Evolutionary conservation across 2,797 vertebrate species (phyloP).

Genomic region (Tympanoctomys barrerae): DNA sequence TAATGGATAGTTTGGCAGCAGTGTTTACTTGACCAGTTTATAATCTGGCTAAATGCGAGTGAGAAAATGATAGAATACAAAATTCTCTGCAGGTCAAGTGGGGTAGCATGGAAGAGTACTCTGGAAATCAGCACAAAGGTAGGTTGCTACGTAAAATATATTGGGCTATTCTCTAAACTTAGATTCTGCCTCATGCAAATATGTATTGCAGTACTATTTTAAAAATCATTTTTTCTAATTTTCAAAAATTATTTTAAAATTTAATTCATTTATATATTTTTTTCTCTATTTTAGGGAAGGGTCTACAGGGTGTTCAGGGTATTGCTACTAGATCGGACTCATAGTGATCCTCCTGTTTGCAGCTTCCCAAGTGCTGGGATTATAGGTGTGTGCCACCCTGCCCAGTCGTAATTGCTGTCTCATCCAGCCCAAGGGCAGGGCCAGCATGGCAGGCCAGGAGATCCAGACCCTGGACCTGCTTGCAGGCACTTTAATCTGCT

Average conservation of each 20-base stretch:
- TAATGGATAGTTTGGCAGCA: constrained; percentile 22
- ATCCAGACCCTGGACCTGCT: too few species aligned
- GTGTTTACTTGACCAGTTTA: constrained; percentile 63
- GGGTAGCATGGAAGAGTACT: background rate
- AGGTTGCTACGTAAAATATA: background rate
- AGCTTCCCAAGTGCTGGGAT: too few species aligned
- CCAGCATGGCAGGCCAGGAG: too few species aligned
- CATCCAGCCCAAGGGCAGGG: too few species aligned
- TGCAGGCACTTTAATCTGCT: too few species aligned
- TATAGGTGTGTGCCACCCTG: too few species aligned
- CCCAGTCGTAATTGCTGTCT: too few species aligned
- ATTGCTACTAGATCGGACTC: too few species aligned
- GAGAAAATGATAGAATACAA: constrained; percentile 39
- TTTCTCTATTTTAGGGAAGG: too few species aligned
- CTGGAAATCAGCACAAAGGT: background rate
- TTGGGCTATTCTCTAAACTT: background rate
- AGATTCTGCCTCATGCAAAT: background rate
- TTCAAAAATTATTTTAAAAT: background rate
- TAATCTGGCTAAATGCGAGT: constrained; percentile 44
- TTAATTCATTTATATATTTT: background rate
- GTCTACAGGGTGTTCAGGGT: too few species aligned
- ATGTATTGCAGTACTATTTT: background rate
- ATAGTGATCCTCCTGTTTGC: too few species aligned
- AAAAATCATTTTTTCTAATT: too few species aligned
- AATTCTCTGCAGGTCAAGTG: background rate